Conservation (phyloP, 2,888 invertebrate species). For the Phalangium opilio region DNA sequence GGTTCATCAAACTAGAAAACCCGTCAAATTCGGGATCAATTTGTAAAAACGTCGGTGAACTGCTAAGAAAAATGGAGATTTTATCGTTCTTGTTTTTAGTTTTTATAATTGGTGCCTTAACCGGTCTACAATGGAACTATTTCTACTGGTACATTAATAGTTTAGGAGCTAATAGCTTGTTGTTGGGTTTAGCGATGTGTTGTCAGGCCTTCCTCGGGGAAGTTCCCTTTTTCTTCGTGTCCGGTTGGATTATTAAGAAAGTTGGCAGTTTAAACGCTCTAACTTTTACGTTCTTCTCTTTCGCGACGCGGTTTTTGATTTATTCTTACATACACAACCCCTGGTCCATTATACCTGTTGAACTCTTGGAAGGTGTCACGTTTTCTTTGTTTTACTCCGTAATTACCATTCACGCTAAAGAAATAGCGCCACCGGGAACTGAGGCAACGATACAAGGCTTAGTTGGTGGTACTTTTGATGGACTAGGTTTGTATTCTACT, state of each 20-base stretch:
- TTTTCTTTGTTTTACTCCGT: conserved; percentile 63
- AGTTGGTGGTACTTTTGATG: conserved; percentile 73
- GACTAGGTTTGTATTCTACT: conserved; percentile 41
- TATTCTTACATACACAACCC: conserved; percentile 64
- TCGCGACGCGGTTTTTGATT: conserved; percentile 60
- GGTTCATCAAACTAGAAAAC: conserved; percentile 11
- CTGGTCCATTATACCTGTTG: conserved; percentile 71
- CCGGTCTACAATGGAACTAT: conserved; percentile 20
- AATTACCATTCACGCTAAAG: conserved; percentile 18
- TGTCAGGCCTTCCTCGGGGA: conserved; percentile 20
- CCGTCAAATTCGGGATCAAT: conserved; percentile 11
- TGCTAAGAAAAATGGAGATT: conserved; percentile 8
- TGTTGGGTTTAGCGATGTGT: conserved; percentile 18
- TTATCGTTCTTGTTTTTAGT: conserved; percentile 13
- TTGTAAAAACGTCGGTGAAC: conserved; percentile 9
- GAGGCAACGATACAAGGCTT: conserved; percentile 68
- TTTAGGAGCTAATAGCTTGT: conserved; percentile 10
- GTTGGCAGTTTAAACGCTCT: conserved; percentile 69
- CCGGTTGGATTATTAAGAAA: conserved; percentile 54
- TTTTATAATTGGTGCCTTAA: conserved; percentile 18
- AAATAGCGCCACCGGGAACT: conserved; percentile 13
- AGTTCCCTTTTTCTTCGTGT: conserved; percentile 25
- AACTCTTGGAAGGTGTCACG: conserved; percentile 70
- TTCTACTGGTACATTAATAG: conserved; percentile 17
- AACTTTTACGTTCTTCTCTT: conserved; percentile 61